Conservation (phyloP, 1,140 invertebrate genomes). For the Zaprionus vittiger region DNA sequence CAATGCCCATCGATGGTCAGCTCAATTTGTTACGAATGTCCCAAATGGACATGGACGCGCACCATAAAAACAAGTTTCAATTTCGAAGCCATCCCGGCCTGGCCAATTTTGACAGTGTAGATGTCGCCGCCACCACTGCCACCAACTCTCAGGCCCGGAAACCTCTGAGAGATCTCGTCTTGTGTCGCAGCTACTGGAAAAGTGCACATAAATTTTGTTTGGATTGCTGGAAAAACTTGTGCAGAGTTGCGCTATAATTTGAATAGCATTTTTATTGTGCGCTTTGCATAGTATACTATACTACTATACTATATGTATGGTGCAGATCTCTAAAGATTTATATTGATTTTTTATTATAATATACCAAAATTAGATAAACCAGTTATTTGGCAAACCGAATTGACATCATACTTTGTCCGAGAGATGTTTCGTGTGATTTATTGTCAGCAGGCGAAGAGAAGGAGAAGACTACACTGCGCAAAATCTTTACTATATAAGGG, state of each 20-base stretch:
- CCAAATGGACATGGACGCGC: conserved; percentile 9
- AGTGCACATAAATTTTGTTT: not conserved
- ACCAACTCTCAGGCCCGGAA: not conserved
- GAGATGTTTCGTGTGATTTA: conserved; percentile 1
- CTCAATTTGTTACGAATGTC: conserved; percentile 25
- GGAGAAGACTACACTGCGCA: not conserved
- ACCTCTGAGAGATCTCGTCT: not conserved
- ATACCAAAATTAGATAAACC: conserved; percentile 6
- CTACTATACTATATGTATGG: not conserved
- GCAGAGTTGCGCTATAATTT: not conserved
- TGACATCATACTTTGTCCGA: conserved; percentile 11
- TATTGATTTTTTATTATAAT: conserved; percentile 5
- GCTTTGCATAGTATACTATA: not conserved
- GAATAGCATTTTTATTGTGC: conserved; percentile 2
- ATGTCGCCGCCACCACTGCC: not conserved
- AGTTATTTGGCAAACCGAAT: not conserved
- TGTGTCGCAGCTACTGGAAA: not conserved
- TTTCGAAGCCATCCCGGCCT: not conserved
- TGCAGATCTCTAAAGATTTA: not conserved
- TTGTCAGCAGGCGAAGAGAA: not conserved
- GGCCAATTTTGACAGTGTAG: conserved; percentile 2
- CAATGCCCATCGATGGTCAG: conserved; percentile 29
- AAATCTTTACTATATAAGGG: not conserved
- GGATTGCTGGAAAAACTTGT: conserved; percentile 2
- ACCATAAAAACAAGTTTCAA: conserved; percentile 41